Evolutionary conservation across 2,113 vertebrate genomes (phyloP).

Genomic region (Megalops atlanticus): DNA sequence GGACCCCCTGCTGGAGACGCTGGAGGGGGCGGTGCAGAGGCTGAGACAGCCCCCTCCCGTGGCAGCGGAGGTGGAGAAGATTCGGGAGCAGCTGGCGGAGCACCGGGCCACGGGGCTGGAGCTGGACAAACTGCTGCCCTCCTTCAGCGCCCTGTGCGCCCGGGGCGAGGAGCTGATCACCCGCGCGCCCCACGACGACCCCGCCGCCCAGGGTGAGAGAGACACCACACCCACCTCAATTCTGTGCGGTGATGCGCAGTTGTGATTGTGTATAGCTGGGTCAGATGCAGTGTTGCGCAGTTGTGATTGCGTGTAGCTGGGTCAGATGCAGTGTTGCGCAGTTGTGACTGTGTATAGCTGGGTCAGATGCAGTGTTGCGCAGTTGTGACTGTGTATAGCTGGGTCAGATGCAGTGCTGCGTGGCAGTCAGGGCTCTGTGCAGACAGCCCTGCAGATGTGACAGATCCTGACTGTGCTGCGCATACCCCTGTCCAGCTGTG

Average conservation of each 20-base stretch:
- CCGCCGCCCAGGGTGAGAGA: conserved; percentile 87
- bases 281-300: no score
- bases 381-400: background rate
- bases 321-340: no score
- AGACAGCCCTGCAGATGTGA: background rate
- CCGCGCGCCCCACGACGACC: conserved; percentile 84
- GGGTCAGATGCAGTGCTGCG: no score
- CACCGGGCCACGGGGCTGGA: conserved; percentile 86
- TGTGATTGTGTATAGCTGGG: no score
- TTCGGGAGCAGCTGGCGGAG: conserved; percentile 92
- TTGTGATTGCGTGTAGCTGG: background rate
- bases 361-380: no score
- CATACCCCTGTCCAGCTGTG: conserved; percentile 72
- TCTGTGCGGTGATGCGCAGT: no score
- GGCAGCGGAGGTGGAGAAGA: conserved; percentile 97
- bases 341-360: background rate
- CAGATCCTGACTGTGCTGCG: background rate
- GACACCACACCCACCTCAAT: background rate
- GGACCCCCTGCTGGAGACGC: conserved; percentile 92
- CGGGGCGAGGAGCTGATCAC: conserved; percentile 91
- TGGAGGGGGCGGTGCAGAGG: conserved; percentile 86
- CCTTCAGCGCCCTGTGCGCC: conserved; percentile 87
- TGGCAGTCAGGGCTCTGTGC: no score
- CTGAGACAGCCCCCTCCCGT: conserved; percentile 86
- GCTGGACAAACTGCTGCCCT: conserved; percentile 94